These are phyloP conservation scores for Mugil cephalus DNA, from an alignment of 2,113 vertebrate species.

Conservation along the genomic window DNA sequence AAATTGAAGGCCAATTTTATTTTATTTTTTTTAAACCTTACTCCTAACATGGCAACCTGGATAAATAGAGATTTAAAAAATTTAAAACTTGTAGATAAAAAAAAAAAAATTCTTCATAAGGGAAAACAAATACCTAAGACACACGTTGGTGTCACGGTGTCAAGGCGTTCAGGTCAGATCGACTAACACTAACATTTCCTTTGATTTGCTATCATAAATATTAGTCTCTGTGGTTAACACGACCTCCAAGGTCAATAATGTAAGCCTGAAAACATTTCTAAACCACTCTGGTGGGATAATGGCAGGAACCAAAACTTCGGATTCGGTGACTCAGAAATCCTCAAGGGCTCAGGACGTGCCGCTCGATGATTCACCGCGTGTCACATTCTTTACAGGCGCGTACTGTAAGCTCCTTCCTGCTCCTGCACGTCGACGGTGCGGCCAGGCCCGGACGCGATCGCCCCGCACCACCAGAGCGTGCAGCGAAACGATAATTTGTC, in stretches of 20 bases:
- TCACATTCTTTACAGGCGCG: conserved; percentile 48
- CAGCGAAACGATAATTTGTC: conserved; percentile 48
- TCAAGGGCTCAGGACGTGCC: conserved; percentile 69
- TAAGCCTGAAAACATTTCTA: background rate
- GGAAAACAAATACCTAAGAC: background rate
- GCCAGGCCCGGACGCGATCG: conserved; percentile 55
- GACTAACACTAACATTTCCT: conserved; percentile 27
- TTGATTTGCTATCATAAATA: conserved; percentile 42
- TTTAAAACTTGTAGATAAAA: background rate
- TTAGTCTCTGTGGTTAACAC: conserved; percentile 22
- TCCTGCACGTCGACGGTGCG: conserved; percentile 30
- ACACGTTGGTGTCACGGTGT: conserved; percentile 7
- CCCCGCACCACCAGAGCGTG: conserved; percentile 47
- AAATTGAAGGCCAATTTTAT: too few relatives aligned
- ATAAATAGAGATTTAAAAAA: background rate
- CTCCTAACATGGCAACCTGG: too few relatives aligned
- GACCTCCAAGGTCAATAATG: conserved; percentile 24
- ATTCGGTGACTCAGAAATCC: conserved; percentile 63
- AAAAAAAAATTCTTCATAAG: conserved; percentile 9
- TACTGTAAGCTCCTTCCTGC: conserved; percentile 45
- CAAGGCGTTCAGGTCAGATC: conserved; percentile 19
- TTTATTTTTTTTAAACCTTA: too few relatives aligned
- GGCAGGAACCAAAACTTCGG: conserved; percentile 14
- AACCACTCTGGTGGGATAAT: conserved; percentile 10
- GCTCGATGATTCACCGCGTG: conserved; percentile 65